phyloP scores from a whole-genome alignment of 2,797 vertebrate species.

The Sebastes hubbsi region DNA sequence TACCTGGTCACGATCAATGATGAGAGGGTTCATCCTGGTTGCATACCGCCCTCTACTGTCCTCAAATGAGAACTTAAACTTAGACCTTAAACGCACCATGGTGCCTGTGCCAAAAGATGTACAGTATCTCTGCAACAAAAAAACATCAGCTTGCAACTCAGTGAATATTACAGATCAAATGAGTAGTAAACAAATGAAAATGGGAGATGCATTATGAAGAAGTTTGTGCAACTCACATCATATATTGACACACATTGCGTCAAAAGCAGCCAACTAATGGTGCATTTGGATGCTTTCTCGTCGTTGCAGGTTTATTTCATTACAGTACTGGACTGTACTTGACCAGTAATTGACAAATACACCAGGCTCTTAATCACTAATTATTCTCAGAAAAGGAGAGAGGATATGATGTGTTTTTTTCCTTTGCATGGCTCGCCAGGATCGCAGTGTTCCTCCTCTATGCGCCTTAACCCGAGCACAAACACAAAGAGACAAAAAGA shows the following conservation, averaged over 20 bases:
- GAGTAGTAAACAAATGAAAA: not conserved
- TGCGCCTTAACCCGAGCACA: constrained; percentile 22
- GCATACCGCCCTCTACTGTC: constrained; percentile 68
- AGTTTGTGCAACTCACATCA: not conserved
- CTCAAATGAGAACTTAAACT: not conserved
- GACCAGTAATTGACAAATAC: not conserved
- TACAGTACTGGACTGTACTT: not conserved
- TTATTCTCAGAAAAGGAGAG: not conserved
- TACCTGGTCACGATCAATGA: constrained; percentile 83
- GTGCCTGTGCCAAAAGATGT: not conserved
- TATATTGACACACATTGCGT: not conserved
- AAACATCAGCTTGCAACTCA: not conserved
- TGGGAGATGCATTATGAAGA: not conserved
- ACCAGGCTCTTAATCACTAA: not conserved
- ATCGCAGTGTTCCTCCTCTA: constrained; percentile 14
- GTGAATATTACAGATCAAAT: not conserved
- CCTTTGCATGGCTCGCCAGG: not conserved
- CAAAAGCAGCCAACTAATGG: not conserved
- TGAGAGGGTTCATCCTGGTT: constrained; percentile 25
- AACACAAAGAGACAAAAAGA: constrained; percentile 65
- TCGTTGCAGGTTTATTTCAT: not conserved
- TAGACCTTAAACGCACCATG: constrained; percentile 22
- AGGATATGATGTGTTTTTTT: not conserved
- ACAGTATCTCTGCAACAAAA: not conserved
- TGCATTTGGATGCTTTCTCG: not conserved